Evolutionary conservation across 2,888 invertebrate genomes (phyloP).

Genomic region (Macrophya annulata): DNA sequence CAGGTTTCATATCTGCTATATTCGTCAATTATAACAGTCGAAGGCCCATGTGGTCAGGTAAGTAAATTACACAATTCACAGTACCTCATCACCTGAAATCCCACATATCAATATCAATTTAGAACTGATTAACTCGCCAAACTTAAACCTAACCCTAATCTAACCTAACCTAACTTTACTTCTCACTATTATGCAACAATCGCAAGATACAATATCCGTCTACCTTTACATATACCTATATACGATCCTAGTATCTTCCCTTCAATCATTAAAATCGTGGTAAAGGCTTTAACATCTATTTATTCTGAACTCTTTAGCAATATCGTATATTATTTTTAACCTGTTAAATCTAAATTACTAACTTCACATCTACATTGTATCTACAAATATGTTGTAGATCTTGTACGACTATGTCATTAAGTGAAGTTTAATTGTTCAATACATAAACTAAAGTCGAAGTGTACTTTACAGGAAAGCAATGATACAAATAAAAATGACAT

Average conservation of each 20-base stretch:
- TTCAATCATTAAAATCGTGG: not conserved
- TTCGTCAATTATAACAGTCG: conserved; percentile 58
- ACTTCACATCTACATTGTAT: not conserved
- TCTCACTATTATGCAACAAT: conserved; percentile 39
- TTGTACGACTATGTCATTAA: not conserved
- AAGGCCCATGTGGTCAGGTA: conserved; percentile 67
- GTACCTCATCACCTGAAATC: not conserved
- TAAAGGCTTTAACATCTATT: not conserved
- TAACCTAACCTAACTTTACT: conserved; percentile 37
- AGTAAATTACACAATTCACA: conserved; percentile 19
- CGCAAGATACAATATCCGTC: not conserved
- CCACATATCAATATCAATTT: not conserved
- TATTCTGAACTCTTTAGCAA: not conserved
- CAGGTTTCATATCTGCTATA: conserved; percentile 49
- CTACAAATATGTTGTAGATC: not conserved
- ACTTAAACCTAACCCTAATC: conserved; percentile 37
- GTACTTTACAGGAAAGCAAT: not conserved
- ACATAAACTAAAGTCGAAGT: not conserved
- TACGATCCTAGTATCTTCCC: not conserved
- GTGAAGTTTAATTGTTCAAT: not conserved
- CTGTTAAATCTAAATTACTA: not conserved
- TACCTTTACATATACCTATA: not conserved
- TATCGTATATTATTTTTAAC: not conserved
- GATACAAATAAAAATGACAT: not conserved
- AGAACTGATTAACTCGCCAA: not conserved